Evolutionary conservation across 2,888 invertebrate species (phyloP), one percentile per base, ranked within the genome.

Genomic region (Athalia circularis): DNA sequence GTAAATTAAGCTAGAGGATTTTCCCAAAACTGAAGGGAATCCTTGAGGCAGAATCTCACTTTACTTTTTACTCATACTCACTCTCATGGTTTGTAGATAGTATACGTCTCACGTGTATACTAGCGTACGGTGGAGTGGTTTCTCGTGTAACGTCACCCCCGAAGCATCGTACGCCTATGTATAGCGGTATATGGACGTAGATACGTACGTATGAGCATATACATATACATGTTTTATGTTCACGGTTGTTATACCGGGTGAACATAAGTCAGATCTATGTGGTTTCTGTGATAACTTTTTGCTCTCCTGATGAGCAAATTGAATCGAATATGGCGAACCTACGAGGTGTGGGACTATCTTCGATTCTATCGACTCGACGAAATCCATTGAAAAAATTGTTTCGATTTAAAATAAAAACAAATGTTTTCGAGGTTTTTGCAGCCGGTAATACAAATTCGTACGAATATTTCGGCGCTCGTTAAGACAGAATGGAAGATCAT

Each of bases 21-120:
- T 62, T 29, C 8, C 15, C 48, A 11, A 50, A 75, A 64, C 75
- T 62, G 52, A 50, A 61, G 75, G 64, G 64, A 62, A 50, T 75
- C 75, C 75, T 64, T 43, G 75, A 50, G 75, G 48, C 75, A 13
- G 64, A 43, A 29, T 75, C 50, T 52, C 52, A 64, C 62, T 64
- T 72, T 59, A 72, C 75, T 50, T 61, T 48, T 61, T 45, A 75
- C 75, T 75, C 75, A 75, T 29, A 75, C 75, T 75, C 43, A 45
- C 43, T 29, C 29, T 29, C 29, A 29, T 29, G 29, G 29, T 75
- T 48, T 15, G 15, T 50, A 75, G 75, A 75, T 75, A 75, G 75
- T 29, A 29, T 75, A 75, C 75, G 75, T 75, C 75, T 75, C 75
- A 48, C 75, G 75, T 75, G 75, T 75, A 62, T 75, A 62, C 75